Conservation (phyloP, 1,140 invertebrate species). For the Drosophila ercepeae region DNA sequence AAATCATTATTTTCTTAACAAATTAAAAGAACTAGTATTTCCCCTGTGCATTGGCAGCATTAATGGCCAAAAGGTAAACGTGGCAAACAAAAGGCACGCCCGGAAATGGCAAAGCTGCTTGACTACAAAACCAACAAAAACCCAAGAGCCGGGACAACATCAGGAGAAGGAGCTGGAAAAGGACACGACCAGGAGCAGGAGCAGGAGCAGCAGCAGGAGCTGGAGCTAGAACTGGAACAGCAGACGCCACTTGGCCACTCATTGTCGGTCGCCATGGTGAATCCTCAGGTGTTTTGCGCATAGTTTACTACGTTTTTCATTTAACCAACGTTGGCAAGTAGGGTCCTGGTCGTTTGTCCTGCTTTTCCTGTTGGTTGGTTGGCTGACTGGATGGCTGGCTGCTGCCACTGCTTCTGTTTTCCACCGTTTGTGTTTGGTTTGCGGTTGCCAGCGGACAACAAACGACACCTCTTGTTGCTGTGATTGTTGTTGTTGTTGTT, state of each 20-base stretch:
- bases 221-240: slow-evolving; percentile 34
- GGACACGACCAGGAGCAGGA: slow-evolving; percentile 17
- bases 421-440: slow-evolving; percentile 55
- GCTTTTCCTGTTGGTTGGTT: slow-evolving; percentile 21
- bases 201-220: slow-evolving; percentile 3
- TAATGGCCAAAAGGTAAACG: slow-evolving; percentile 74
- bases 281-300: slow-evolving; percentile 83
- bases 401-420: slow-evolving; percentile 12
- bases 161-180: slow-evolving; percentile 2
- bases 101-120: slow-evolving; percentile 80
- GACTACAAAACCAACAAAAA: slow-evolving; percentile 59
- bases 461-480: slow-evolving; percentile 38
- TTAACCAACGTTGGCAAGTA: slow-evolving; percentile 60
- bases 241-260: slow-evolving; percentile 72
- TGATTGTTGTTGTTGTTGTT: slow-evolving; percentile 11
- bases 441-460: slow-evolving; percentile 57
- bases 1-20: no score
- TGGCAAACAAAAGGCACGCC: slow-evolving; percentile 74
- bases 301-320: slow-evolving; percentile 83
- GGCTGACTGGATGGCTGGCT: background rate
- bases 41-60: slow-evolving; percentile 18
- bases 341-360: slow-evolving; percentile 64
- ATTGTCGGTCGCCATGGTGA: slow-evolving; percentile 80
- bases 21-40: no score
- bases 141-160: background rate